Base-by-base conservation (phyloP, 1,140 invertebrate genomes). In the Contarinia nasturtii region DNA sequence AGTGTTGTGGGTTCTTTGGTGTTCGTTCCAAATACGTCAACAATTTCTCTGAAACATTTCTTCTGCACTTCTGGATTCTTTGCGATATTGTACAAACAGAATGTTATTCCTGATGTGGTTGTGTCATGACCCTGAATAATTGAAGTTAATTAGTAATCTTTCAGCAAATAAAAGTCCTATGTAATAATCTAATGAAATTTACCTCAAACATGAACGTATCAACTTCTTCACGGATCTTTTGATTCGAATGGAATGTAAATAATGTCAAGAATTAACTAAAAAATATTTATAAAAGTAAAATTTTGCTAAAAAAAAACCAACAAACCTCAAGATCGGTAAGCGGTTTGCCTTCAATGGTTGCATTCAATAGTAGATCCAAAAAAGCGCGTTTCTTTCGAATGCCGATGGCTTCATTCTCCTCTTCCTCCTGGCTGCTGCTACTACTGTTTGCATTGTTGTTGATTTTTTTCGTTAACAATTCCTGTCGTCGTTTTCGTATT, bases 111-210 rank as follows among this genome's bases (percentile, higher is more conserved):
- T 19, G 68, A 60, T 0, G 73, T 66, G 15, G 79, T 81, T n/a
- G 80, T 82, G 50, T 84, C 80, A 27, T 71, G 66, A 2, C 66
- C 68, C 63, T 81, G 74, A 60, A 77, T 73, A 78, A 65, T 84
- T 83, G 73, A 82, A 82, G 41, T 20, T 8, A 18, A 18, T 43
- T 12, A 43, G 11, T 17, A 21, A 7, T 20, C 7, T 20, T n/a
- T 5, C 18, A 2, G 18, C 41, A 20, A 12, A 18, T 21, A 12
- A 14, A 18, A 7, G 11, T 18, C 2, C 5, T 43, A 5, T 12
- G 7, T n/a, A 2, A 4, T 20, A 7, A 5, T 43, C 18, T 18
- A 43, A 18, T 12, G 18, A 5, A 43, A 19, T 8, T 19, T 18
- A 43, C 11, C n/a, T 43, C 18, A 43, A 12, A n/a, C n/a, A 20